phyloP scores from a whole-genome alignment of 2,888 invertebrate genomes.

The Cosmopolites sordidus region DNA sequence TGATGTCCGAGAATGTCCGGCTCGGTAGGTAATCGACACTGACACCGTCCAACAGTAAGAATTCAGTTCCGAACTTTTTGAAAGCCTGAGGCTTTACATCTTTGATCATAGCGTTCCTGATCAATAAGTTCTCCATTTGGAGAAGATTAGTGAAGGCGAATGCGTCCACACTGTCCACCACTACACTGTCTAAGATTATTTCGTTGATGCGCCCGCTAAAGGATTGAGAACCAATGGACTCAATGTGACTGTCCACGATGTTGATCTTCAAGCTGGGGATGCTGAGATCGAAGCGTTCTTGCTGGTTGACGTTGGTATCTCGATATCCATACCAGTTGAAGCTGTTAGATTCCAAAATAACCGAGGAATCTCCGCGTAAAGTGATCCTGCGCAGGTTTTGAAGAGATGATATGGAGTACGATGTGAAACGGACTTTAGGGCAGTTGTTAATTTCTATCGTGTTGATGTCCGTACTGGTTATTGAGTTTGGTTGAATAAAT shows the following conservation, averaged over 20 bases:
- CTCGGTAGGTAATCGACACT: conserved; percentile 61
- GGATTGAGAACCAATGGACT: conserved; percentile 52
- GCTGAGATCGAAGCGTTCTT: conserved; percentile 37
- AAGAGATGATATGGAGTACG: conserved; percentile 58
- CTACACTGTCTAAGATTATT: conserved; percentile 60
- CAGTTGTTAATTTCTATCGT: conserved; percentile 64
- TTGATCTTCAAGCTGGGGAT: conserved; percentile 45
- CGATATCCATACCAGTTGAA: conserved; percentile 54
- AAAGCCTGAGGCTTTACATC: conserved; percentile 68
- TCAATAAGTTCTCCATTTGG: conserved; percentile 55
- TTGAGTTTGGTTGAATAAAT: conserved; percentile 38
- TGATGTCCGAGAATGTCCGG: conserved; percentile 68
- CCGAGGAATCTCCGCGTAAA: conserved; percentile 56
- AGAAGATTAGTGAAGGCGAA: conserved; percentile 71
- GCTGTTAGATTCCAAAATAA: conserved; percentile 59
- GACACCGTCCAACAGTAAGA: conserved; percentile 62
- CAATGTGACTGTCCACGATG: conserved; percentile 48
- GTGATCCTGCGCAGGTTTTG: conserved; percentile 60
- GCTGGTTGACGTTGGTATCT: conserved; percentile 35
- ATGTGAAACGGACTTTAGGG: conserved; percentile 55
- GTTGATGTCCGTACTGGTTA: conserved; percentile 38
- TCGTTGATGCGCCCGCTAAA: conserved; percentile 70
- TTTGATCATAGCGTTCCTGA: conserved; percentile 58
- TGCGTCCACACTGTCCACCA: conserved; percentile 59
- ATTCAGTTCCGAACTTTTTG: conserved; percentile 70